Base-by-base conservation (phyloP, 2,888 invertebrate genomes). In the Oxycera nigricornis region DNA sequence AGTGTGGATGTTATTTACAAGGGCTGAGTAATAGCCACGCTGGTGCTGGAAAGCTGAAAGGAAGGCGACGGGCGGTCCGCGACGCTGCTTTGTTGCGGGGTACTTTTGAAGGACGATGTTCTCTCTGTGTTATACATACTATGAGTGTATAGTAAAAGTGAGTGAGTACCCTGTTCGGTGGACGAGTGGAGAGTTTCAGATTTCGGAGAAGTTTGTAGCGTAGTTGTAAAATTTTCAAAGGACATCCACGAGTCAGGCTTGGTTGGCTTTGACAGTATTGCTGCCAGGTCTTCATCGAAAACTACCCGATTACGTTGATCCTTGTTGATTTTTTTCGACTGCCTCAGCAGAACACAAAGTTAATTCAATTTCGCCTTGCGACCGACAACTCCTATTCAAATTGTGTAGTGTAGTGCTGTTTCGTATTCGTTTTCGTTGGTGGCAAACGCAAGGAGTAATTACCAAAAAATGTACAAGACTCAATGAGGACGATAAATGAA, bases 201-300 rank as follows among this genome's bases (percentile, higher is more conserved):
- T 50, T 70, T 50, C 52, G 70, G 70, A 24, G 22, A 31, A 31
- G 52, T 70, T 31, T 11, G 20, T 31, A 46, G 70, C 26, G 35
- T 14, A 70, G 70, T 70, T 70, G 70, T 70, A 70, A 55, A 70
- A 52, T 55, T 70, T 70, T 35, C 70, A 55, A 70, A n/a, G n/a
- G 70, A 70, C 68, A 50, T 26, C 65, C 20, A 39, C 26, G 39
- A 41, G 24, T 65, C 11, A 26, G 39, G 35, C 28, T 35, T 2
- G 39, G 30, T 41, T 65, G 22, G 22, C 65, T 39, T 24, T 35
- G 70, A 55, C 11, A 3, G n/a, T 52, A 46, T 17, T 55, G 30
- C 70, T 26, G 30, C 55, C 55, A 70, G 70, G 31, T 55, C 31
- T 70, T 70, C 70, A 70, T 28, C 46, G 68, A 46, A n/a, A 70